Evolutionary conservation across 2,797 vertebrate genomes (phyloP).

Genomic region (Paguma larvata): DNA sequence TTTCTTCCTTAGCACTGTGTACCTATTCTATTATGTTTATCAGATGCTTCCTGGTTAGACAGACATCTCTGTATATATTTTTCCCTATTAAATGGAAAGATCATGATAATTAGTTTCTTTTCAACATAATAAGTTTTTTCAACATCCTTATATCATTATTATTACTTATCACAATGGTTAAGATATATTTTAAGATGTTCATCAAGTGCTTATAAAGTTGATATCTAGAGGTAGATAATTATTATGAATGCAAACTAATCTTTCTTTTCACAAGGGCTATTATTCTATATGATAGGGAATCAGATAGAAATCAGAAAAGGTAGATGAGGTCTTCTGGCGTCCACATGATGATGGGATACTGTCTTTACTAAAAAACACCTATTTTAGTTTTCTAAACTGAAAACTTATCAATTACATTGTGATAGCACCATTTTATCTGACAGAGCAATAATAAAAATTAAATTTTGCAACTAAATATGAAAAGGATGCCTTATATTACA

Average conservation of each 20-base stretch:
- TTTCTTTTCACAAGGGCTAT: not conserved
- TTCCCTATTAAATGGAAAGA: not conserved
- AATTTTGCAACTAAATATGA: not conserved
- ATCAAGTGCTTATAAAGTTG: not conserved
- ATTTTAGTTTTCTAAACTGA: not conserved
- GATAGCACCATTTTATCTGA: not conserved
- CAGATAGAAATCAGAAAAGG: not conserved
- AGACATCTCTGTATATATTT: not conserved
- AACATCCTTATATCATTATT: not conserved
- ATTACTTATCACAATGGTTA: not conserved
- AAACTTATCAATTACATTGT: not conserved
- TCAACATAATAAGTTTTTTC: not conserved
- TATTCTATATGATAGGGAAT: not conserved
- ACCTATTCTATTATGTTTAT: not conserved
- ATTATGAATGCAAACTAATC: not conserved
- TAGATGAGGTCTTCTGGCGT: not conserved
- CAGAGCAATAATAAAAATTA: not conserved
- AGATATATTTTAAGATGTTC: not conserved
- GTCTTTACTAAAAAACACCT: not conserved
- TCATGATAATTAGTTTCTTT: not conserved
- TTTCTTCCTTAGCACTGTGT: not conserved
- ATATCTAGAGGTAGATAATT: not conserved
- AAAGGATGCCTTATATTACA: not conserved
- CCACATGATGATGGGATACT: not conserved
- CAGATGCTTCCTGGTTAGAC: not conserved